Evolutionary conservation across 2,113 vertebrate genomes (phyloP), one percentile per base, ranked within the genome.

Genomic region (Lophius piscatorius): DNA sequence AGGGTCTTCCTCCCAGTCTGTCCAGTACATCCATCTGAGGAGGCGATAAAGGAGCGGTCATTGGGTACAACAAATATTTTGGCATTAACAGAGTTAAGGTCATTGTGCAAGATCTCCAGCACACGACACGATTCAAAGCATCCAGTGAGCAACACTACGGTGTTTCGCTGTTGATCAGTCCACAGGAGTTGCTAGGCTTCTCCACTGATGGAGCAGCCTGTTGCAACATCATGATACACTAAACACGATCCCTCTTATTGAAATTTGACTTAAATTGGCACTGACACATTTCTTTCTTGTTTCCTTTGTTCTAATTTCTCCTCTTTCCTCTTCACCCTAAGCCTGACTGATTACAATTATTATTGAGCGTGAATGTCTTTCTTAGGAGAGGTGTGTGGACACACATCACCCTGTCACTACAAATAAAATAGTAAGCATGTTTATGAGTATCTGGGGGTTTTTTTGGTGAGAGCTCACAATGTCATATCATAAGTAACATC

Each of bases 21-120:
- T 98, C 97, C 97, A 99, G 83, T 99, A 99, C 95, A 99, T 97
- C 95, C 94, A 99, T 78, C 97, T 99, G 80, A 10, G 41, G 34
- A 41, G 41, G 12, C 8, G 26, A 59, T n/a, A 41, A 5, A 22
- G 33, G 17, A 22, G n/a, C 48, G 23, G 20, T 56, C 29, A 58
- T 2, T n/a, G 7, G 13, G 18, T 6, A 2, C 18, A 13, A 8
- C 0, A 35, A 47, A 54, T 57, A 11, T 23, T 9, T 52, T n/a
- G 21, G 35, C 23, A 39, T 56, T 47, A 47, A 46, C 4, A 1
- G 22, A 35, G n/a, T 24, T 13, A 31, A n/a, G 44, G 34, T 24
- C 10, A 48, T 65, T 61, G 16, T 16, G 9, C 55, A n/a, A 44
- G 18, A 29, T 49, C 48, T n/a, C 8, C 50, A 56, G 59, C 40